Base-by-base conservation (phyloP, 2,888 invertebrate genomes). In the Tinea semifulvella region DNA sequence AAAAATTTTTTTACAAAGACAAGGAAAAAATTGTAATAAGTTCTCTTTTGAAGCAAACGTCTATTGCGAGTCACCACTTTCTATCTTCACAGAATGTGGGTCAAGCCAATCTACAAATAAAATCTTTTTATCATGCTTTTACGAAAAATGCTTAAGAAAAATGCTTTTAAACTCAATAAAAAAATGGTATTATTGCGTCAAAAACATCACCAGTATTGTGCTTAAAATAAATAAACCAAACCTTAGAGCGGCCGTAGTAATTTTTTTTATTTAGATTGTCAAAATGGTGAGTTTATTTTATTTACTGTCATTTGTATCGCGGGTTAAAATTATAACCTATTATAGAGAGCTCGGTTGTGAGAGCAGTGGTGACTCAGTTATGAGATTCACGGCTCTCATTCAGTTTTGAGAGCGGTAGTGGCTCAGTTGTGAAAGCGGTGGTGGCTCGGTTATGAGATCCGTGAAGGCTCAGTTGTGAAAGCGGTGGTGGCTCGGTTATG, bases 331-430 rank as follows among this genome's bases (percentile, higher is more conserved):
- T 11, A 14, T 16, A 35, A 35, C 35, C 16, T 16, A 16, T 35
- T 35, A 16, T 7, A 8, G 17, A 17, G 14, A 16, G 35, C 35
- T 17, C n/a, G n/a, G n/a, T n/a, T n/a, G n/a, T n/a, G n/a, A n/a
- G n/a, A n/a, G n/a, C n/a, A n/a, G n/a, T n/a, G n/a, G n/a, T n/a
- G n/a, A n/a, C 17, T 35, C 17, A 10, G 26, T 11, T 35, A 6
- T 14, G 4, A 28, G 10, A 28, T 28, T 35, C 17, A 11, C 11
- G 11, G 11, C 17, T 44, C 45, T 45, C 35, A 44, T 45, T 48
- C 39, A 35, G 42, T 43, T 38, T 14, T 42, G 31, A 27, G 36
- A 35, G 42, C 27, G 40, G 13, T 14, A 22, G 36, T 36, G 18
- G n/a, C n/a, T n/a, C n/a, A n/a, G n/a, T n/a, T n/a, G n/a, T n/a